These are phyloP conservation scores for Maniola jurtina DNA, from an alignment of 1,140 invertebrate species.

Conservation along the genomic window DNA sequence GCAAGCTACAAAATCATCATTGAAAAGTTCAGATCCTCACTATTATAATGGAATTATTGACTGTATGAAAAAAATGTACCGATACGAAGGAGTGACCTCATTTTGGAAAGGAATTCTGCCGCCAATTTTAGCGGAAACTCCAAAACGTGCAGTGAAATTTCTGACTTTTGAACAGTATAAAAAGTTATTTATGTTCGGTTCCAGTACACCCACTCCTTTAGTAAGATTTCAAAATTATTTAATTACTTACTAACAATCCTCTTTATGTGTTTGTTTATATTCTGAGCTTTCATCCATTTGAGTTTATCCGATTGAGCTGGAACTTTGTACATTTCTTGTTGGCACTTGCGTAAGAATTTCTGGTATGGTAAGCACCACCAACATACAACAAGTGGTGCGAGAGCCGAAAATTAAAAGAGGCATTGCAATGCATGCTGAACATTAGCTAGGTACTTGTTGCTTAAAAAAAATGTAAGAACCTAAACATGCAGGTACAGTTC, in stretches of 20 bases:
- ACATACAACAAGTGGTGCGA: too few relatives aligned
- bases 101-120: constrained; percentile 96
- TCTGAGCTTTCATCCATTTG: neutral
- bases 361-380: too few relatives aligned
- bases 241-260: neutral
- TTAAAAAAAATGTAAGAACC: too few relatives aligned
- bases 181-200: constrained; percentile 88
- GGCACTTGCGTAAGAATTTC: too few relatives aligned
- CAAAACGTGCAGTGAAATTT: constrained; percentile 96
- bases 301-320: too few relatives aligned
- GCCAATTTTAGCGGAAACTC: constrained; percentile 95
- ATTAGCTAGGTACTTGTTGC: too few relatives aligned
- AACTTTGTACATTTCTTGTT: too few relatives aligned
- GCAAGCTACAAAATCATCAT: constrained; percentile 61
- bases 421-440: too few relatives aligned
- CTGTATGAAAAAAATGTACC: constrained; percentile 93
- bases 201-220: constrained; percentile 84
- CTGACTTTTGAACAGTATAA: constrained; percentile 96
- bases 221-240: constrained; percentile 71
- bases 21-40: constrained; percentile 78
- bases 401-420: too few relatives aligned
- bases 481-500: too few relatives aligned
- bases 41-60: constrained; percentile 90
- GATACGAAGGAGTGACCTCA: constrained; percentile 87
- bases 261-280: neutral